Conservation (phyloP, 2,113 vertebrate genomes). For the Eidolon helvum region DNA sequence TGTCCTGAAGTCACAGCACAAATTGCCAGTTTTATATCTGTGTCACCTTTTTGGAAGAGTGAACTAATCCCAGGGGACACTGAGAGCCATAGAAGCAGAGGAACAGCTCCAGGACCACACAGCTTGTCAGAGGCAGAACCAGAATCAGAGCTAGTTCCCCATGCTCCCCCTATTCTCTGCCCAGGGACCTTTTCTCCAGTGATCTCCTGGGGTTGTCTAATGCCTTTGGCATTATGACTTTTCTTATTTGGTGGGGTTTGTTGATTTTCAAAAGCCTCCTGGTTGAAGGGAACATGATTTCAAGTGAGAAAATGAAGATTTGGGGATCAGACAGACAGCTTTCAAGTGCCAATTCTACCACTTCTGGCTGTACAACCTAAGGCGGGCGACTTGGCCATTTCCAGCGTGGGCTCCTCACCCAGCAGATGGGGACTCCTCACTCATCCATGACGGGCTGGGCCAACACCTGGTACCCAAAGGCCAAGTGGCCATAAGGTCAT, state of each 20-base stretch:
- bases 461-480: not conserved
- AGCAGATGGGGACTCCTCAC: not conserved
- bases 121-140: not conserved
- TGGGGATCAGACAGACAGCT: not conserved
- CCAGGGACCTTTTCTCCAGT: too few species aligned
- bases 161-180: not conserved
- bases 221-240: not conserved
- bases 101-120: not conserved
- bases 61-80: not conserved
- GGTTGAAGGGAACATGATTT: not conserved
- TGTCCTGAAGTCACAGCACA: accelerated
- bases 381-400: accelerated
- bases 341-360: not conserved
- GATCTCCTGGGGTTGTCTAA: not conserved
- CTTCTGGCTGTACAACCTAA: not conserved
- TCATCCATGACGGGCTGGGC: accelerated
- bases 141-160: not conserved
- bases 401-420: not conserved
- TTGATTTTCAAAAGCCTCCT: not conserved
- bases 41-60: accelerated
- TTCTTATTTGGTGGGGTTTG: not conserved
- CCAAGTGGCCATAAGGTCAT: not conserved
- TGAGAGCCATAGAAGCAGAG: not conserved
- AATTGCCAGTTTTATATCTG: too few species aligned
- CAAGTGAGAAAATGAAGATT: not conserved